A percentile compares a stretch with the other conserved stretches of the same genome.
Conservation (phyloP, 2,113 vertebrate species). For the Epinephelus fuscoguttatus region DNA sequence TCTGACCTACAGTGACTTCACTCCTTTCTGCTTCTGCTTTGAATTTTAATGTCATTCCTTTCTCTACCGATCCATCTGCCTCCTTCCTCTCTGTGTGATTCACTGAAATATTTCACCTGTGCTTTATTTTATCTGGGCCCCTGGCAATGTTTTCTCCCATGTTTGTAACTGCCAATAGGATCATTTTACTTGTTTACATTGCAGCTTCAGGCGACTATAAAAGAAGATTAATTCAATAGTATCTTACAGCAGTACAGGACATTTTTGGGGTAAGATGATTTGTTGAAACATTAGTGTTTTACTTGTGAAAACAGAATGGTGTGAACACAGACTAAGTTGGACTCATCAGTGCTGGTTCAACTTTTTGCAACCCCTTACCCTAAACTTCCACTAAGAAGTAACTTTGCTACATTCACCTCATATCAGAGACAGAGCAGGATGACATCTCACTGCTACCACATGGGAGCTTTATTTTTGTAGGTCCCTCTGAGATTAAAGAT, state of each 20-base stretch:
- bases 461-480: too few species aligned
- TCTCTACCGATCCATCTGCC: neutral
- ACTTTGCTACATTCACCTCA: too few species aligned
- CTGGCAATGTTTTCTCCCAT: neutral
- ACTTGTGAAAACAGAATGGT: neutral
- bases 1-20: constrained; percentile 46
- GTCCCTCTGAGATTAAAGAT: too few species aligned
- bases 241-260: neutral
- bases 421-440: too few species aligned
- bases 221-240: neutral
- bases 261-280: neutral
- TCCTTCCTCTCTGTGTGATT: constrained; percentile 11
- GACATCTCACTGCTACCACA: too few species aligned
- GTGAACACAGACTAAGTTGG: too few species aligned
- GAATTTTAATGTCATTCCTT: constrained; percentile 33
- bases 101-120: constrained; percentile 12
- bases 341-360: too few species aligned
- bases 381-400: too few species aligned
- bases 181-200: neutral
- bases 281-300: neutral
- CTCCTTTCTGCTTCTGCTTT: constrained; percentile 18
- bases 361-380: too few species aligned
- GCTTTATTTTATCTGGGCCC: neutral
- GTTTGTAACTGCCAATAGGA: neutral
- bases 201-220: neutral